phyloP scores from a whole-genome alignment of 30 jellyfish, hydroid and myxozoan species.

The Sanderia malayensis region DNA sequence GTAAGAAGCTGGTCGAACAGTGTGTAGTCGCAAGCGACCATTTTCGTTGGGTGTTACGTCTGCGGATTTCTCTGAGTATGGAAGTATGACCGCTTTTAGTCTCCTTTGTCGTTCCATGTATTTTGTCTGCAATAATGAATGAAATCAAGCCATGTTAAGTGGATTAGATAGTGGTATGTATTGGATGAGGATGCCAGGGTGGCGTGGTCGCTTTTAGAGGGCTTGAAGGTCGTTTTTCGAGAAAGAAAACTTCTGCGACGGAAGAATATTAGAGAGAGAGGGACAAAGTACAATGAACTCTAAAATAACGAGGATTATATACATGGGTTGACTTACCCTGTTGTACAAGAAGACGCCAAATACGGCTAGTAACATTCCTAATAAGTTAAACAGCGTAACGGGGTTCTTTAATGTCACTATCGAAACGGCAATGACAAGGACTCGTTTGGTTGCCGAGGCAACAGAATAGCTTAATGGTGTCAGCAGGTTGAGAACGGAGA shows the following conservation, averaged over 20 bases:
- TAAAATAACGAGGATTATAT: too few relatives aligned
- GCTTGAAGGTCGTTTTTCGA: too few relatives aligned
- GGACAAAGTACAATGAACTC: background rate
- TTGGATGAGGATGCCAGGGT: too few relatives aligned
- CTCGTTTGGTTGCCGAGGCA: constrained; percentile 88
- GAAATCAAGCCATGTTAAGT: too few relatives aligned
- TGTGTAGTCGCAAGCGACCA: constrained; percentile 21
- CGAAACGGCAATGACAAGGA: constrained; percentile 81
- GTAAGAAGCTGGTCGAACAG: constrained; percentile 25
- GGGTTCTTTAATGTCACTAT: constrained; percentile 83
- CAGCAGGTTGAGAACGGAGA: constrained; percentile 74
- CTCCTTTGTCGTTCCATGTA: constrained; percentile 43
- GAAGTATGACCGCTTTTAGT: constrained; percentile 22
- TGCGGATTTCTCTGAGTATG: constrained; percentile 19
- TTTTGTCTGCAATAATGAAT: constrained; percentile 64
- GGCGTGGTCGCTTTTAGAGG: too few relatives aligned
- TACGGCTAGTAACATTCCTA: constrained; percentile 87
- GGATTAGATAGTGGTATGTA: too few relatives aligned
- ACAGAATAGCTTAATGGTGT: constrained; percentile 94
- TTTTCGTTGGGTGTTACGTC: constrained; percentile 9
- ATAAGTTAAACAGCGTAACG: constrained; percentile 62
- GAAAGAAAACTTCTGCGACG: too few relatives aligned
- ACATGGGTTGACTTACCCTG: constrained; percentile 86
- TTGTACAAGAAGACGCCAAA: constrained; percentile 85
- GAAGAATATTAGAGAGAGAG: background rate